Evolutionary conservation across 2,113 vertebrate genomes (phyloP), one percentile per base, ranked within the genome.

Genomic region (Prunella himalayana): DNA sequence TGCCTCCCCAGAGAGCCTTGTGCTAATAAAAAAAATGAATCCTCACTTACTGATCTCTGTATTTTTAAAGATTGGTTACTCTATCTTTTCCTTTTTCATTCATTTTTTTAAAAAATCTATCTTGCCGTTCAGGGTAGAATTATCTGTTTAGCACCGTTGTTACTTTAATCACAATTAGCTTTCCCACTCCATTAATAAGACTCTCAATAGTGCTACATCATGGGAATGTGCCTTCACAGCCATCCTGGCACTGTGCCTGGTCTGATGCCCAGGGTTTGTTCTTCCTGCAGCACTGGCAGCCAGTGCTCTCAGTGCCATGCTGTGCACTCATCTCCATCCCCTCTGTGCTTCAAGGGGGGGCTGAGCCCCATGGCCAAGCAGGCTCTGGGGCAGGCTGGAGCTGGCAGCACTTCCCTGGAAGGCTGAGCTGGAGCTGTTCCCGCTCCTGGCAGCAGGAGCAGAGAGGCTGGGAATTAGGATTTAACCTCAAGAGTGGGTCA

Each of bases 161-260:
- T 94, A 64, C 77, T 86, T 90, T 92, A 91, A 95, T 96, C 86
- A 77, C 95, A 94, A 87, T 90, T 90, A 88, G 71, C 87, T 78
- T 77, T 75, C 87, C 68, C 50, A 80, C 71, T 90, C 92, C 88
- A 73, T 94, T 96, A 92, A 68, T 78, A 88, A 88, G 75, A 28
- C 65, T 89, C 76, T 78, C 57, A 76, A 21, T n/a, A 76, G 92
- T 72, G 63, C 47, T 82, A 50, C 56, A 85, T 86, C 71, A 51
- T 25, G 68, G 77, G 78, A 90, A 92, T n/a, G 61, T 60, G 41
- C 59, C 86, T 63, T 59, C 84, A 31, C 80, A 83, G 73, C 81
- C 84, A 37, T 63, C 54, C 42, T 9, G 5, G 44, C 5, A 3
- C 39, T 66, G 22, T 68, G 56, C 87, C 4, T 0, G 33, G 15